Conservation (phyloP, 2,113 vertebrate genomes). For the Peucedramus taeniatus region DNA sequence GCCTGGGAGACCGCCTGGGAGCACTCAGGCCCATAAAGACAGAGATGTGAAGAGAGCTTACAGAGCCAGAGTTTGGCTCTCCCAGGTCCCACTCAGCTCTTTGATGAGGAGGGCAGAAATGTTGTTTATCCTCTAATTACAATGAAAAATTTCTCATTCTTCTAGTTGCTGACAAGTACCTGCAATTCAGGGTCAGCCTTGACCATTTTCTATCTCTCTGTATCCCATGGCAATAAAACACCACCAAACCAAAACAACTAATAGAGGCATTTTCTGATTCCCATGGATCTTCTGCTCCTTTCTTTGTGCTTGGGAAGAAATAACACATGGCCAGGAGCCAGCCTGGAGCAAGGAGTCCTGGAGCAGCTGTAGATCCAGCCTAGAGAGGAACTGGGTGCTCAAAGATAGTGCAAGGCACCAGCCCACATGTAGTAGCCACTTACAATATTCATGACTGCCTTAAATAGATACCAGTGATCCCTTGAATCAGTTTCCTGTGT, state of each 20-base stretch:
- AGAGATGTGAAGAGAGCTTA: background rate
- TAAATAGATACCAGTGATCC: background rate
- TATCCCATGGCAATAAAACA: too few species aligned
- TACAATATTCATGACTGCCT: background rate
- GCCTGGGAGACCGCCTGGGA: background rate
- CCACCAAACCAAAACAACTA: too few species aligned
- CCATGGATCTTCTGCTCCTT: background rate
- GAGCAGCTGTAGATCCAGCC: background rate
- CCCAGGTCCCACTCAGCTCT: background rate
- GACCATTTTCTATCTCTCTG: background rate
- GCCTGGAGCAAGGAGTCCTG: background rate
- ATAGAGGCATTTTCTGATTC: background rate
- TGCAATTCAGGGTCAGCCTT: background rate
- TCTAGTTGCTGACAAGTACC: background rate
- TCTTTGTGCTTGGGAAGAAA: background rate
- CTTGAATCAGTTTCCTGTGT: background rate
- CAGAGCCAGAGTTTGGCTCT: background rate
- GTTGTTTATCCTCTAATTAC: background rate
- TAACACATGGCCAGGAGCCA: background rate
- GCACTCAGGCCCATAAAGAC: background rate
- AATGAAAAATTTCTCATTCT: background rate
- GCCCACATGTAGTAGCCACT: background rate
- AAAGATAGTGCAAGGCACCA: background rate
- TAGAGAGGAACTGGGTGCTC: background rate
- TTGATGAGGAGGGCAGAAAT: background rate